A percentile compares a stretch with the other conserved stretches of the same genome.
Evolutionary conservation across 2,888 invertebrate species (phyloP).

Genomic region (Cosmopolites sordidus): DNA sequence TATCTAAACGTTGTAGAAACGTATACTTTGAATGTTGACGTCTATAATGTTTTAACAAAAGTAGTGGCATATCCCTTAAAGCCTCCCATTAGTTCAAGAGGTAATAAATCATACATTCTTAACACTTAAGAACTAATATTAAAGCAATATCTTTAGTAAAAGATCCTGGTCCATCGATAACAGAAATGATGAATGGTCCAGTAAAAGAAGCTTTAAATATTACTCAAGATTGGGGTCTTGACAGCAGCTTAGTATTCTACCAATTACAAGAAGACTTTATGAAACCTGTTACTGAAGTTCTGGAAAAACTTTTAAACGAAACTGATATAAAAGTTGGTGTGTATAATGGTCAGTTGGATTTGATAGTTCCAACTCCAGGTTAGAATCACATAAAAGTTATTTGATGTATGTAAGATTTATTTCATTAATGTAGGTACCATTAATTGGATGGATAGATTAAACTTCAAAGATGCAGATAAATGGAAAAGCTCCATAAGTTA

Average conservation of each 20-base stretch:
- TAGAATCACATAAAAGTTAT: constrained; percentile 2
- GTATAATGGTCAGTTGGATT: constrained; percentile 76
- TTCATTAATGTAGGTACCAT: constrained; percentile 23
- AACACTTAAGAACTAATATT: too few relatives aligned
- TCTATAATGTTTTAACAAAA: constrained; percentile 34
- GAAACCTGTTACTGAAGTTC: constrained; percentile 68
- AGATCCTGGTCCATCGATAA: neutral
- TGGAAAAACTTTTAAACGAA: constrained; percentile 63
- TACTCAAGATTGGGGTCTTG: constrained; percentile 61
- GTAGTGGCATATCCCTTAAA: neutral
- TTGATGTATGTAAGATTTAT: too few relatives aligned
- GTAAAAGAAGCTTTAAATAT: constrained; percentile 65
- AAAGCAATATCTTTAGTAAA: neutral
- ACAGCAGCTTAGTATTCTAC: constrained; percentile 55
- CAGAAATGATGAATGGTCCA: constrained; percentile 63
- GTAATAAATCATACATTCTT: too few relatives aligned
- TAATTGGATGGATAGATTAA: constrained; percentile 66
- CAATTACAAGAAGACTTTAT: constrained; percentile 60
- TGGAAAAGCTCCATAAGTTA: constrained; percentile 56
- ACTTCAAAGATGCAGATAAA: constrained; percentile 47
- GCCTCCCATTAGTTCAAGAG: too few relatives aligned
- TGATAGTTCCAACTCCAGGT: constrained; percentile 79
- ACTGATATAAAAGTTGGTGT: constrained; percentile 66
- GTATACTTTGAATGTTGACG: constrained; percentile 27
- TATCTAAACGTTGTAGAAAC: constrained; percentile 19